A percentile compares a stretch with the other conserved stretches of the same genome.
These are phyloP conservation scores for Melanargia galathea DNA, from an alignment of 2,888 invertebrate genomes.

Conservation along the genomic window DNA sequence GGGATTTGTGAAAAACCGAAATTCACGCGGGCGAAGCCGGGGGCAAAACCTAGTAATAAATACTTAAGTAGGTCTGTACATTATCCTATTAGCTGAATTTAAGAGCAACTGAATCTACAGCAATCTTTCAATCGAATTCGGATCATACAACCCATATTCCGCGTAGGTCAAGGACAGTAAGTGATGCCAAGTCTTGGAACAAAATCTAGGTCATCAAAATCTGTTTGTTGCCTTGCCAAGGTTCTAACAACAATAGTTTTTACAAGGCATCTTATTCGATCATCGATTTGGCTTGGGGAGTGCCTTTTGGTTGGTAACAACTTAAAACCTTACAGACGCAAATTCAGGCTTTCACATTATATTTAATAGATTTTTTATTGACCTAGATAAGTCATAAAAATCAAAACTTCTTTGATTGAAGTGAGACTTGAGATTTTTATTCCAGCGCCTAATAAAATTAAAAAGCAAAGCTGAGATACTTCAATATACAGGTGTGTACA, in stretches of 20 bases:
- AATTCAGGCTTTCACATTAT: no score
- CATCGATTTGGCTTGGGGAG: not conserved
- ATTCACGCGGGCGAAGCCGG: no score
- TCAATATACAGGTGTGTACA: no score
- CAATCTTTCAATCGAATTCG: conserved; percentile 6
- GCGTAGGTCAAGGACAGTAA: conserved; percentile 18
- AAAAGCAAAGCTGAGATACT: not conserved
- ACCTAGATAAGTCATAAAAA: no score
- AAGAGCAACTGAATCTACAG: not conserved
- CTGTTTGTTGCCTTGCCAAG: conserved; percentile 18
- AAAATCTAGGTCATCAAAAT: conserved; percentile 23
- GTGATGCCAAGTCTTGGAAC: conserved; percentile 23
- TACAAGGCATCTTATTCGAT: not conserved
- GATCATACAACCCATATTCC: conserved; percentile 24
- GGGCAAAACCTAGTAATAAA: no score
- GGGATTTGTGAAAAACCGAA: no score
- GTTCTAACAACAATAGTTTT: not conserved
- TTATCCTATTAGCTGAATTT: not conserved
- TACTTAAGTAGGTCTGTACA: no score
- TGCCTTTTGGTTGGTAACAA: not conserved
- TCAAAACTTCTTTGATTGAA: no score
- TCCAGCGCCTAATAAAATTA: not conserved
- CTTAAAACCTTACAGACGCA: no score
- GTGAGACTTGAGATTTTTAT: no score
- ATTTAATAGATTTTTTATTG: no score